Conservation (phyloP, 2,888 invertebrate species). For the Leptinotarsa haldemani region DNA sequence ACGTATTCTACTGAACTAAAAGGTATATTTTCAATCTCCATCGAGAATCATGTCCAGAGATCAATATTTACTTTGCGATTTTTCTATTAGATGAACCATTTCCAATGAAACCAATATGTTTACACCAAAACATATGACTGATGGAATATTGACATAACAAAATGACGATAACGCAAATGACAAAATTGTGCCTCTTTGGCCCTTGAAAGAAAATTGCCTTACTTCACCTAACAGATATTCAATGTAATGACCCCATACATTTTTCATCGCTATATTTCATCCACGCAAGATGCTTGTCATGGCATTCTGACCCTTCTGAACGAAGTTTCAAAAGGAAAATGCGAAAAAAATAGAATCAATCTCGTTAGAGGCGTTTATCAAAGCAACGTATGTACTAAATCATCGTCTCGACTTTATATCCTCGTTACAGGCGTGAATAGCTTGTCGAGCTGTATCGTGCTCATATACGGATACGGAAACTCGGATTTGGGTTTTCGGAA, state of each 20-base stretch:
- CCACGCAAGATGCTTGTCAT: not conserved
- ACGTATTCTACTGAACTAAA: no score
- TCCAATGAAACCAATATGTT: no score
- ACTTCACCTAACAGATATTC: not conserved
- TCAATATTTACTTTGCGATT: no score
- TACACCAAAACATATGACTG: no score
- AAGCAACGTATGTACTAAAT: slow-evolving; percentile 47
- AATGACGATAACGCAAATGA: no score
- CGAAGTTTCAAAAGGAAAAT: slow-evolving; percentile 15
- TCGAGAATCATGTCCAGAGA: no score
- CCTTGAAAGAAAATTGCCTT: no score
- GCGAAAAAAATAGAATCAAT: slow-evolving; percentile 51
- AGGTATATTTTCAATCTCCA: no score
- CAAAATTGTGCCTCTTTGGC: no score
- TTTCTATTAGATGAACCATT: no score
- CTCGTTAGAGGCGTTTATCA: slow-evolving; percentile 47
- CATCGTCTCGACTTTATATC: slow-evolving; percentile 53
- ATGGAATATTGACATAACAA: no score
- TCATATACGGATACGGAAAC: slow-evolving; percentile 43
- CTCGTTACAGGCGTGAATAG: slow-evolving; percentile 55
- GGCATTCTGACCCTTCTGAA: not conserved
- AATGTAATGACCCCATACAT: not conserved
- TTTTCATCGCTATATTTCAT: not conserved
- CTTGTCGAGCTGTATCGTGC: slow-evolving; percentile 49
- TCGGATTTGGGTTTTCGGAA: slow-evolving; percentile 38